Evolutionary conservation across 2,888 invertebrate species (phyloP), one percentile per base, ranked within the genome.

Genomic region (Euproctis similis): DNA sequence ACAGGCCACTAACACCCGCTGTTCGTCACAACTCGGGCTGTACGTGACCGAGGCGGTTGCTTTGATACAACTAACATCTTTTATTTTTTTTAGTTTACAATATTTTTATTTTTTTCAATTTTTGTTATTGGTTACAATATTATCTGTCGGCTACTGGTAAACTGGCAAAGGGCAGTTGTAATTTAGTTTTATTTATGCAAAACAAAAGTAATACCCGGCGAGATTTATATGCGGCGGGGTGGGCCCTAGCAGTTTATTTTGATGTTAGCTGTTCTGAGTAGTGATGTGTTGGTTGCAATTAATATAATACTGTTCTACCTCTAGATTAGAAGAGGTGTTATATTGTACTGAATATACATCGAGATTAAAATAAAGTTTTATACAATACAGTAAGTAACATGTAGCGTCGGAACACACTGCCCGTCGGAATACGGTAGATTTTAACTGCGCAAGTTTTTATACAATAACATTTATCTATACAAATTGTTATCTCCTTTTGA

Each of bases 131-230:
- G 75, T 72, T 69, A 80, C 76, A 77, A 78, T 76, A 75, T 76
- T 68, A 75, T 73, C 70, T 53, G 72, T 65, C 80, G 78, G 82
- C 82, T 84, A 82, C 82, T 62, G 82, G 76, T 65, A 75, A 71
- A 58, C n/a, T 59, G 59, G 66, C 76, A 74, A 76, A 26, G 75
- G 76, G 70, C 63, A 67, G 66, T 72, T 74, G 73, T 82, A 76
- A 82, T 78, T 81, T 73, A 64, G 71, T 77, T 77, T 81, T 80
- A 77, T 82, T 81, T 78, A 82, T 81, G 82, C 81, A 78, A 82
- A 82, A 82, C 78, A 73, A 78, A 76, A 73, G 62, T 71, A 67
- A 70, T 68, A 66, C 59, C 47, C 38, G 26, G 14, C 49, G 65
- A 71, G 81, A 82, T 81, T 80, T 82, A 82, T 77, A 56, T 37